Conservation (phyloP, 2,888 invertebrate species). For the Ophioninae sp. region DNA sequence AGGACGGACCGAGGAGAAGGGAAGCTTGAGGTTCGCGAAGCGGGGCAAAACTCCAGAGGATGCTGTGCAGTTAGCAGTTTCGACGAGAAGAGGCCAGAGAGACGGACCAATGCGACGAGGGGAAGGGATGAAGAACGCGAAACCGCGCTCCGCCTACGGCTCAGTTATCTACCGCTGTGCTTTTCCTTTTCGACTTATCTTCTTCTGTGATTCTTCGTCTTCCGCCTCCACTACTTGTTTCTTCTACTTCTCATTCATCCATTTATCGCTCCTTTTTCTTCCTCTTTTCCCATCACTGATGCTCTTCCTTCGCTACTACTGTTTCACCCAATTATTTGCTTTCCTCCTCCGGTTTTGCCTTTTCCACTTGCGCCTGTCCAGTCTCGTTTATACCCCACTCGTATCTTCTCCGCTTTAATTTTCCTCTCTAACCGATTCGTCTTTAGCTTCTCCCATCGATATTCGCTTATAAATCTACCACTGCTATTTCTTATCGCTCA, state of each 20-base stretch:
- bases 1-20: neutral
- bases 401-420: too few relatives aligned
- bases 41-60: slow-evolving; percentile 36
- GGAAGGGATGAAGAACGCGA: slow-evolving; percentile 75
- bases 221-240: slow-evolving; percentile 17
- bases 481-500: too few relatives aligned
- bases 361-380: too few relatives aligned
- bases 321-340: neutral
- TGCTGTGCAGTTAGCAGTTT: slow-evolving; percentile 20
- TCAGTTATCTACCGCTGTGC: slow-evolving; percentile 55
- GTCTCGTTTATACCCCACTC: too few relatives aligned
- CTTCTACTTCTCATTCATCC: neutral
- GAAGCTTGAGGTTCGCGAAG: slow-evolving; percentile 16
- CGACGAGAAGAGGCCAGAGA: slow-evolving; percentile 18
- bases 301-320: neutral
- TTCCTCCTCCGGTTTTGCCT: neutral
- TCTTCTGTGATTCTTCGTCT: slow-evolving; percentile 43
- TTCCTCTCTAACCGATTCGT: too few relatives aligned
- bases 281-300: slow-evolving; percentile 25
- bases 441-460: too few relatives aligned
- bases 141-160: slow-evolving; percentile 77
- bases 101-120: slow-evolving; percentile 75
- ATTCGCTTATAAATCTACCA: too few relatives aligned
- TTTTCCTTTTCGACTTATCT: slow-evolving; percentile 44
- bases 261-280: slow-evolving; percentile 7